Conservation (phyloP, 2,113 vertebrate species). For the Merops nubicus region DNA sequence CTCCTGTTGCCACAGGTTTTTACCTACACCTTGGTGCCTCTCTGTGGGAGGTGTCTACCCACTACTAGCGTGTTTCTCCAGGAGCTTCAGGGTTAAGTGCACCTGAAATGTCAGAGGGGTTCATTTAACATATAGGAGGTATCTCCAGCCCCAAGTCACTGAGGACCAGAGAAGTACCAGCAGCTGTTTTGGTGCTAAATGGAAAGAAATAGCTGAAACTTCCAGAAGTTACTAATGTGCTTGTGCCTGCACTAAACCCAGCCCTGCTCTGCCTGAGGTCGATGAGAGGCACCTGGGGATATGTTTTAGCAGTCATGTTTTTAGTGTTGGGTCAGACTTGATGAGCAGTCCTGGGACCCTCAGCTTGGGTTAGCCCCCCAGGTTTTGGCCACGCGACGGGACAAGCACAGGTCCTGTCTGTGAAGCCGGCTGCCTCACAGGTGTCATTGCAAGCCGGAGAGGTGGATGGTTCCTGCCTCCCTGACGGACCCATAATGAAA, state of each 20-base stretch:
- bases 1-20: not conserved
- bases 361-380: accelerated
- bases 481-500: not conserved
- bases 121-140: accelerated
- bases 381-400: accelerated
- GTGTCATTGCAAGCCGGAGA: not conserved
- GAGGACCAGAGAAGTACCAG: not conserved
- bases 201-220: not conserved
- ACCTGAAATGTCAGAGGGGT: not conserved
- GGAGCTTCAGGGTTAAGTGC: not conserved
- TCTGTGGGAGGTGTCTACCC: not conserved
- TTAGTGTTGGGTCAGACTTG: too few species aligned
- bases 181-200: not conserved
- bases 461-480: not conserved
- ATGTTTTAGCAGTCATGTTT: too few species aligned
- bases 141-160: not conserved
- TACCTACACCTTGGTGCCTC: not conserved
- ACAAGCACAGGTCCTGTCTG: not conserved
- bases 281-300: not conserved
- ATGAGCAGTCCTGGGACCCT: accelerated
- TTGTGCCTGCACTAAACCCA: not conserved
- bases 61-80: not conserved
- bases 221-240: not conserved
- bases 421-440: not conserved
- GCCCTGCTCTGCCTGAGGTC: not conserved